A percentile compares a stretch with the other conserved stretches of the same genome.
Evolutionary conservation across 2,797 vertebrate genomes (phyloP).

Genomic region (Microchirus variegatus): DNA sequence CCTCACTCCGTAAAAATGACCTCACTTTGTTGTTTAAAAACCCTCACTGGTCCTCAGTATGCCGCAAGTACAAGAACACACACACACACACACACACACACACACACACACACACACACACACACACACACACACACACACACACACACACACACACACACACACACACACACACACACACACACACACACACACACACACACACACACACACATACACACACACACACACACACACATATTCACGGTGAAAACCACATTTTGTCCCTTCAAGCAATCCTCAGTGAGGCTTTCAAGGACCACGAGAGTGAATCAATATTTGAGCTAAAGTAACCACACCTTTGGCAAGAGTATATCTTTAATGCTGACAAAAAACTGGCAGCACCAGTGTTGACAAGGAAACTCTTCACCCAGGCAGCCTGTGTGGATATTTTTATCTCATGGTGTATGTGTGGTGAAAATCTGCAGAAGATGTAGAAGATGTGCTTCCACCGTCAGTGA

Average conservation of each 20-base stretch:
- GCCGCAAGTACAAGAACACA: too few relatives aligned
- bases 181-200: neutral
- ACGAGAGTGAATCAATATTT: conserved; percentile 77
- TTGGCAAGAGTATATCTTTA: conserved; percentile 67
- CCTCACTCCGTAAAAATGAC: too few relatives aligned
- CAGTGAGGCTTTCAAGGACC: conserved; percentile 65
- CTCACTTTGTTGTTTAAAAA: too few relatives aligned
- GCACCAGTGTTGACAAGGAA: conserved; percentile 28
- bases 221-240: neutral
- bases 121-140: neutral
- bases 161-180: neutral
- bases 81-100: neutral
- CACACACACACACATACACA: neutral
- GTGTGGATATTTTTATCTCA: conserved; percentile 16
- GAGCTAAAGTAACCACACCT: conserved; percentile 64
- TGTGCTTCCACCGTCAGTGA: neutral
- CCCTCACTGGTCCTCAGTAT: too few relatives aligned
- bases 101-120: neutral
- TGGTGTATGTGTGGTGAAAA: conserved; percentile 5
- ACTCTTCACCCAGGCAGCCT: conserved; percentile 25
- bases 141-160: neutral
- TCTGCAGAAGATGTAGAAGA: neutral
- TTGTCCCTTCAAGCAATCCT: conserved; percentile 45
- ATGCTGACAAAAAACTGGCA: conserved; percentile 39
- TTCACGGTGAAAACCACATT: conserved; percentile 22